Evolutionary conservation across 2,113 vertebrate genomes (phyloP).

Genomic region (Delphinapterus leucas): DNA sequence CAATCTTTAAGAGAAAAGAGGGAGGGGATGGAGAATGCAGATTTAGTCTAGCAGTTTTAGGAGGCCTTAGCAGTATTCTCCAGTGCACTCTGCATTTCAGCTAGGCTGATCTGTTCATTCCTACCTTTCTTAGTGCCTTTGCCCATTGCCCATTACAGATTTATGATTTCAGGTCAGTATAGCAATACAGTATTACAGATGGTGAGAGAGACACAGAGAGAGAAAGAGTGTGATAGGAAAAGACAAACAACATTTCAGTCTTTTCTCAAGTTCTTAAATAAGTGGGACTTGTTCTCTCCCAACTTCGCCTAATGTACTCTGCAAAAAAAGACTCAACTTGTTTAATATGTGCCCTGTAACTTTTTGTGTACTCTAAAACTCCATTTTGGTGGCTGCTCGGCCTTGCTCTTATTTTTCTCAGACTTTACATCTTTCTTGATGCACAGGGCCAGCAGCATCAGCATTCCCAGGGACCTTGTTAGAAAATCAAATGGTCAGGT

Average conservation of each 20-base stretch:
- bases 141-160: background rate
- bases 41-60: background rate
- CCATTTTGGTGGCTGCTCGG: background rate
- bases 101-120: background rate
- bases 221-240: background rate
- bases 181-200: background rate
- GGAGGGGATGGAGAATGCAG: background rate
- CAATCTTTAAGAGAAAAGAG: background rate
- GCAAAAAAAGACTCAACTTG: background rate
- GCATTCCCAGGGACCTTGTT: background rate
- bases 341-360: background rate
- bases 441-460: background rate
- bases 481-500: background rate
- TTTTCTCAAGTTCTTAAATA: conserved; percentile 28
- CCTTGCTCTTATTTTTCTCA: background rate
- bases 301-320: background rate
- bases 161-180: background rate
- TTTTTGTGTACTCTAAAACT: background rate
- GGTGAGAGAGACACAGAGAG: background rate
- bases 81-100: background rate
- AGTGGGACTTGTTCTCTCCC: background rate
- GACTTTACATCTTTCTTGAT: background rate
- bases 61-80: background rate
- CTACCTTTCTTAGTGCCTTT: background rate
- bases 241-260: background rate